Conservation (phyloP, 2,113 vertebrate species). For the Pheucticus melanocephalus region DNA sequence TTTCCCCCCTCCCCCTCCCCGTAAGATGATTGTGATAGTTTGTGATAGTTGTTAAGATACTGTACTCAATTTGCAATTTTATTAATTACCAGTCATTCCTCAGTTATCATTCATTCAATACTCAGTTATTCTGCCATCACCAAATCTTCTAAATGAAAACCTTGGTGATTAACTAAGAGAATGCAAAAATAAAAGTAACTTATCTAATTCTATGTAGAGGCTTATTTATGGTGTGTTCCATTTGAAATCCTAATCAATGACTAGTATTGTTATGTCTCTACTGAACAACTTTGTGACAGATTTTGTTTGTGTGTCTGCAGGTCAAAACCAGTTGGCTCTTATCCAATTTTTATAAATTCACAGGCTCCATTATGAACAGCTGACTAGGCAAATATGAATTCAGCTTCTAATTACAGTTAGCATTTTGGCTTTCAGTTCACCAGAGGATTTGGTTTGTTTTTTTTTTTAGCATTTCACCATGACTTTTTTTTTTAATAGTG, state of each 20-base stretch:
- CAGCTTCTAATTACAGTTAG: not conserved
- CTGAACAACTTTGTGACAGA: not conserved
- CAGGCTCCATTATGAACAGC: not conserved
- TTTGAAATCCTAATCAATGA: not conserved
- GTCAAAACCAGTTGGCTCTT: not conserved
- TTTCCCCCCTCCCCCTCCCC: too few relatives aligned
- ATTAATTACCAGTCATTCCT: not conserved
- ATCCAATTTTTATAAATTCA: not conserved
- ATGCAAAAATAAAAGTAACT: not conserved
- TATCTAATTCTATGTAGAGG: not conserved
- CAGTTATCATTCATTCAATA: not conserved
- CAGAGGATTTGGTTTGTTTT: not conserved
- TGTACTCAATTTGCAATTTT: not conserved
- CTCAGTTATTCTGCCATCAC: not conserved
- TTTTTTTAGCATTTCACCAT: not conserved
- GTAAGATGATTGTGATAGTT: not conserved
- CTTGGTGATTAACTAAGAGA: not conserved
- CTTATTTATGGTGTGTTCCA: not conserved
- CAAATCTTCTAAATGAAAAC: not conserved
- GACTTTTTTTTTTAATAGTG: not conserved
- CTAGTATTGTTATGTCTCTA: not conserved
- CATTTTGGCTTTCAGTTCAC: not conserved
- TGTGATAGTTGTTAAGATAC: not conserved
- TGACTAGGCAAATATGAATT: not conserved
- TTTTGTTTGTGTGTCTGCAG: not conserved